These are phyloP conservation scores for Calyptomena viridis DNA, from an alignment of 2,113 vertebrate genomes.

Conservation along the genomic window DNA sequence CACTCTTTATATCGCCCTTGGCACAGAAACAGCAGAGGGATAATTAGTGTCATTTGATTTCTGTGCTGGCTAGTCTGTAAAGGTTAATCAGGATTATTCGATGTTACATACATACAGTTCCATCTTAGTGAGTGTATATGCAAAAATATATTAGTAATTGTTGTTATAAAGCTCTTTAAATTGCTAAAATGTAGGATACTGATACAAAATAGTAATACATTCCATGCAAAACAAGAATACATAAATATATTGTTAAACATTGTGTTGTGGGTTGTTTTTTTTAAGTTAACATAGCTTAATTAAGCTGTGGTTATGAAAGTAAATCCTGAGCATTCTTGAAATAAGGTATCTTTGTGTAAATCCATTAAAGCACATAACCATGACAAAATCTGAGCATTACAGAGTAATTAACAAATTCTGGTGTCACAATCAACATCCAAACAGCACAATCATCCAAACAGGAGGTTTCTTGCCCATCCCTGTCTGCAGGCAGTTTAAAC, in stretches of 20 bases:
- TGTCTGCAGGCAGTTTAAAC: neutral
- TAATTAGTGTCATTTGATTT: neutral
- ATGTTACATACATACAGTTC: neutral
- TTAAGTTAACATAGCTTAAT: neutral
- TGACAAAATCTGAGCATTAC: neutral
- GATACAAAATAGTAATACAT: neutral
- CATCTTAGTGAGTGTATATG: neutral
- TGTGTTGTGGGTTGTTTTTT: neutral
- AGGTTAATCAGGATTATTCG: neutral
- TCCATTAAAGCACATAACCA: neutral
- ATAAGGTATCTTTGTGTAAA: neutral
- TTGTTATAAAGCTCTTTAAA: neutral
- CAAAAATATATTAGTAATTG: neutral
- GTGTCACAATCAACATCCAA: neutral
- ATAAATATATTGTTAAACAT: neutral
- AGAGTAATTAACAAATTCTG: neutral
- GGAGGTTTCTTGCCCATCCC: neutral
- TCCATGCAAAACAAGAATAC: neutral
- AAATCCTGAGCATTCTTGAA: neutral
- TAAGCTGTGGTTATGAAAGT: neutral
- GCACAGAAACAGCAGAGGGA: neutral
- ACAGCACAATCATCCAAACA: neutral
- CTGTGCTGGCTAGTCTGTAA: neutral
- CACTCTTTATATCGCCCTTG: neutral
- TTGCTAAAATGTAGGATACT: neutral